A percentile compares a stretch with the other conserved stretches of the same genome.
These are phyloP conservation scores for Limnephilus lunatus DNA, from an alignment of 2,888 invertebrate species.

Conservation along the genomic window DNA sequence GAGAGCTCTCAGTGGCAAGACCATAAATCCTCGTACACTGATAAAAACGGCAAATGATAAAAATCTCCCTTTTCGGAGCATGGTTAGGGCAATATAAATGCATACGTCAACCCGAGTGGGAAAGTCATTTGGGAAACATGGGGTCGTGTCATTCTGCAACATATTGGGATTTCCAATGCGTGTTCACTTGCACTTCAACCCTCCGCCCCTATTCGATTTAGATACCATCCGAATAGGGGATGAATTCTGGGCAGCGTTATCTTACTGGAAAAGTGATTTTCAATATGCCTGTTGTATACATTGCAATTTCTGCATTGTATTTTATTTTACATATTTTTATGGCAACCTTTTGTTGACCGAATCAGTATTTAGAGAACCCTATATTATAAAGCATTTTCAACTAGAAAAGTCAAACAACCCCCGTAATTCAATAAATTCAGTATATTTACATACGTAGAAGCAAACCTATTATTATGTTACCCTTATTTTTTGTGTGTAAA, in stretches of 20 bases:
- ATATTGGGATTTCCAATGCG: not conserved
- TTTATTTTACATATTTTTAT: constrained; percentile 2
- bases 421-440: not conserved
- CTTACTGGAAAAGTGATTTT: not conserved
- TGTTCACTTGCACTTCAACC: not conserved
- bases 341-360: not conserved
- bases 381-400: not conserved
- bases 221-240: not conserved
- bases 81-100: not conserved
- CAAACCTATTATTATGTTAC: not conserved
- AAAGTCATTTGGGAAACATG: not conserved
- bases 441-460: not conserved
- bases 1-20: not conserved
- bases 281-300: not conserved
- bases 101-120: not conserved
- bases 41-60: not conserved
- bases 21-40: not conserved
- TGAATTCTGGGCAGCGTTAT: not conserved
- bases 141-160: not conserved
- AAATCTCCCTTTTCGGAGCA: not conserved
- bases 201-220: not conserved
- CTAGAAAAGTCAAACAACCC: not conserved
- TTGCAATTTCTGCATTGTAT: not conserved
- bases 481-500: not conserved
- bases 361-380: not conserved